Conservation (phyloP, 2,888 invertebrate genomes). For the Acronicta leporina region DNA sequence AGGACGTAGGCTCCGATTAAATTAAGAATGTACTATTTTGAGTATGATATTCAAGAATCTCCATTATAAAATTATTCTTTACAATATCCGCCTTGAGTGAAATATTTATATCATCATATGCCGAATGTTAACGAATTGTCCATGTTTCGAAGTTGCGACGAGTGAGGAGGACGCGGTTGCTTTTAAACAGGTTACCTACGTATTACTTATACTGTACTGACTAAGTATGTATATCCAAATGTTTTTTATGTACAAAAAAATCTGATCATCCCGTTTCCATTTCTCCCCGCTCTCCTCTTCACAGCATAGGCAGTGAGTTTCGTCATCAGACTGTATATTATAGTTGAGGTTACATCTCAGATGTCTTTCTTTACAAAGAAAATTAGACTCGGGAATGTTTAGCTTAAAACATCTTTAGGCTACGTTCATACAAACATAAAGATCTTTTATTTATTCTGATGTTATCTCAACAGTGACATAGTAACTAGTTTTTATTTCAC, state of each 20-base stretch:
- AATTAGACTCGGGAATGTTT: not conserved
- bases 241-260: not conserved
- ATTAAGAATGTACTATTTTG: not conserved
- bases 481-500: not conserved
- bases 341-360: slow-evolving; percentile 39
- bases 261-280: slow-evolving; percentile 33
- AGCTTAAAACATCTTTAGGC: not conserved
- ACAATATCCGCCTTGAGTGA: not conserved
- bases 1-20: no score
- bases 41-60: not conserved
- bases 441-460: slow-evolving; percentile 17
- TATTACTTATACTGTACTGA: no score
- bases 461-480: slow-evolving; percentile 26
- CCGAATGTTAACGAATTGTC: slow-evolving; percentile 58
- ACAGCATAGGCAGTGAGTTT: slow-evolving; percentile 58
- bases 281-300: slow-evolving; percentile 50
- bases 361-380: not conserved
- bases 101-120: slow-evolving; percentile 23
- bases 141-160: slow-evolving; percentile 50
- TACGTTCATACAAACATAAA: not conserved
- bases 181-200: slow-evolving; percentile 1
- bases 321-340: slow-evolving; percentile 44
- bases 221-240: not conserved
- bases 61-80: not conserved
- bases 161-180: slow-evolving; percentile 23